A percentile compares a stretch with the other conserved stretches of the same genome.
phyloP scores from a whole-genome alignment of 2,797 vertebrate genomes.

The Pelobates cultripes region DNA sequence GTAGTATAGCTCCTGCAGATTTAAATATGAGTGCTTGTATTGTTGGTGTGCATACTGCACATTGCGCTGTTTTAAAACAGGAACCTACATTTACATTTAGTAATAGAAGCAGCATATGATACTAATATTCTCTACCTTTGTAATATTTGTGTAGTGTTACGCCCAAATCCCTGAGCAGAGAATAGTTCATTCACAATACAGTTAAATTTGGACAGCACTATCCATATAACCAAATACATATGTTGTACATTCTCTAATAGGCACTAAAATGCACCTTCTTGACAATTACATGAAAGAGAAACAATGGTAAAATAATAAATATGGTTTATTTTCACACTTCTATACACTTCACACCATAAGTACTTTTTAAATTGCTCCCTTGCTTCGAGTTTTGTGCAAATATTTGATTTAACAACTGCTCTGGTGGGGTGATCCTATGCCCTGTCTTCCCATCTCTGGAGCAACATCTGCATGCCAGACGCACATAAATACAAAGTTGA shows the following conservation, averaged over 20 bases:
- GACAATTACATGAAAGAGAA: slow-evolving; percentile 1
- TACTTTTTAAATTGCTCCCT: not conserved
- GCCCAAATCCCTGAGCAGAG: not conserved
- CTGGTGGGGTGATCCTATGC: not conserved
- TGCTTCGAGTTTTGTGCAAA: not conserved
- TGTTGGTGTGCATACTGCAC: too few species aligned
- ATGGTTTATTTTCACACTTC: not conserved
- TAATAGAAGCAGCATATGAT: not conserved
- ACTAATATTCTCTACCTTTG: not conserved
- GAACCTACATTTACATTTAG: not conserved
- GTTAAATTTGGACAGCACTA: not conserved
- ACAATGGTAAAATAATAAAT: slow-evolving; percentile 1
- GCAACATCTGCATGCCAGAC: not conserved
- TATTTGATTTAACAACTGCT: slow-evolving; percentile 2
- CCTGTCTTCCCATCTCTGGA: not conserved
- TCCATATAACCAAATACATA: not conserved
- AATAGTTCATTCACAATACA: not conserved
- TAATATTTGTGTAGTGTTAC: not conserved
- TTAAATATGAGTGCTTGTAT: too few species aligned
- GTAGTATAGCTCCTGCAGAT: too few species aligned
- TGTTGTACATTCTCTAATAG: not conserved
- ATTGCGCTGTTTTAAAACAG: too few species aligned
- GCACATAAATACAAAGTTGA: not conserved
- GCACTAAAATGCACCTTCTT: not conserved
- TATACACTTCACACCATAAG: not conserved